Evolutionary conservation across 2,113 vertebrate genomes (phyloP), one percentile per base, ranked within the genome.

Genomic region (Antigone vipio): DNA sequence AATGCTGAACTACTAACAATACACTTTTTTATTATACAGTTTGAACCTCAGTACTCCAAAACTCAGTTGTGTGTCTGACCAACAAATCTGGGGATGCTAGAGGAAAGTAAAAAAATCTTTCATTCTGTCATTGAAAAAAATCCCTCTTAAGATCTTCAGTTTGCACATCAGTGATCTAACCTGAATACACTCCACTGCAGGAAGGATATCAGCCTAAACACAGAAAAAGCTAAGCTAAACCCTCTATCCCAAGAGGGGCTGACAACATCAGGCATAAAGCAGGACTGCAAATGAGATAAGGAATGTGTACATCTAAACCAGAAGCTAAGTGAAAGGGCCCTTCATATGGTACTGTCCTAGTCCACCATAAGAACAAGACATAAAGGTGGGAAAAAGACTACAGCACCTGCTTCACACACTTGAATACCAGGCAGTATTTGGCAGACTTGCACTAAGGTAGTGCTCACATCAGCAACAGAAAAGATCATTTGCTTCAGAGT

Each of bases 331-430:
- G n/a, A 87, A 64, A 74, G 6, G 9, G 23, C 7, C 4, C 19
- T 76, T 67, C 35, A n/a, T 64, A 68, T 0, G 0, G 19, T 34
- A 75, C 10, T 0, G 0, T 40, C 21, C 26, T 47, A 60, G 42
- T 64, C 44, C 5, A 2, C 35, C 74, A 22, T 23, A 64, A 83
- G 23, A 17, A 52, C 29, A 80, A 66, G 17, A 56, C 34, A 47
- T 22, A 67, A 74, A 55, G 8, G 26, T 62, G 26, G 20, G 35
- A 9, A 89, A 88, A 63, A 62, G 13, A 38, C 53, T 53, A 42
- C 2, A 53, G 55, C 38, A 89, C 12, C 40, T 49, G 30, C 14
- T 56, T 69, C 21, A 56, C 20, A 38, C 15, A 58, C 50, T 71
- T 77, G 21, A 86, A 69, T 55, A 75, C 10, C n/a, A 71, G 66